Evolutionary conservation across 2,797 vertebrate genomes (phyloP).

Genomic region (Galaxias olidus): DNA sequence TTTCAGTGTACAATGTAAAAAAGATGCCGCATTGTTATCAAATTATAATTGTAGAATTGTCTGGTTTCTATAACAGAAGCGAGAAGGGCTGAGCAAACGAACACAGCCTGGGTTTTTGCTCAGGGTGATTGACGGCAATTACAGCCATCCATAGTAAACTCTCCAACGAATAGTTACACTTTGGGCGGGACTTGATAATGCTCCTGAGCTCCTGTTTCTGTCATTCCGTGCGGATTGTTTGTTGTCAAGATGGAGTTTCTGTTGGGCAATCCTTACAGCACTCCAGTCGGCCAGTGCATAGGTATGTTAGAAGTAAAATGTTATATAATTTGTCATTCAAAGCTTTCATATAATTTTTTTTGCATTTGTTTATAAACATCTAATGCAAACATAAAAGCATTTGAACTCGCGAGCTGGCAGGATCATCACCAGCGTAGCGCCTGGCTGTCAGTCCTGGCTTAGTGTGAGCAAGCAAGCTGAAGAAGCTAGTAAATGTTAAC

Average conservation of each 20-base stretch:
- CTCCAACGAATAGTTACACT: slow-evolving; percentile 29
- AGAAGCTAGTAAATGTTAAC: too few species aligned
- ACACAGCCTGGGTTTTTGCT: slow-evolving; percentile 23
- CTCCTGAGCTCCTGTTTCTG: slow-evolving; percentile 44
- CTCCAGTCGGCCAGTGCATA: slow-evolving; percentile 93
- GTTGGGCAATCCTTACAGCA: slow-evolving; percentile 96
- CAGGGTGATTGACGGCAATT: slow-evolving; percentile 41
- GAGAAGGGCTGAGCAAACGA: slow-evolving; percentile 20
- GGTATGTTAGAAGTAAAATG: slow-evolving; percentile 74
- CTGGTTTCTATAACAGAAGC: too few species aligned
- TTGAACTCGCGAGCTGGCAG: too few species aligned
- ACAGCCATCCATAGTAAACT: slow-evolving; percentile 13
- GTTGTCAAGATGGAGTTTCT: slow-evolving; percentile 99
- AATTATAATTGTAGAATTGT: too few species aligned
- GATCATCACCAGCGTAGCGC: too few species aligned
- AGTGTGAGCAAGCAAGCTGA: too few species aligned
- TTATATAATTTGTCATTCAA: neutral
- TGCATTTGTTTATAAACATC: too few species aligned
- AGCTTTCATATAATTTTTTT: neutral
- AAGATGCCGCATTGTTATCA: too few species aligned
- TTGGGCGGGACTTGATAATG: slow-evolving; percentile 51
- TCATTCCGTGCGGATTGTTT: slow-evolving; percentile 69
- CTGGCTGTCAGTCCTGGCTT: too few species aligned
- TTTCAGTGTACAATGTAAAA: too few species aligned
- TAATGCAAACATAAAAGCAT: too few species aligned